Evolutionary conservation across 2,888 invertebrate species (phyloP), one percentile per base, ranked within the genome.

Genomic region (Gymnosoma rotundatum): DNA sequence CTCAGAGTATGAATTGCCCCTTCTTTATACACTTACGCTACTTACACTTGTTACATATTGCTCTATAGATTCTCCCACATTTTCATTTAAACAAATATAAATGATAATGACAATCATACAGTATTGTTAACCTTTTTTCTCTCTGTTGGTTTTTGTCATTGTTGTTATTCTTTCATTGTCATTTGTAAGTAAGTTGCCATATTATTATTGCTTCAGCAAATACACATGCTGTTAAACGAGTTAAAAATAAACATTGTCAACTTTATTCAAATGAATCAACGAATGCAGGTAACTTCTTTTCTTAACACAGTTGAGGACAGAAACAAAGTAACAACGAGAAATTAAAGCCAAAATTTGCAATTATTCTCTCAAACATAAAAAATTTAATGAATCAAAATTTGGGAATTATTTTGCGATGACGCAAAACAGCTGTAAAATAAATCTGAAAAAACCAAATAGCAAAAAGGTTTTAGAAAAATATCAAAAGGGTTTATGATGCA

Each of bases 181-280:
- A 54, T 54, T 48, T 45, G 20, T 20, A 32, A 32, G 48, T 10
- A 32, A 48, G n/a, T 64, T 48, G 64, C 16, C 45, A 48, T 48
- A 64, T 64, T 50, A 66, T n/a, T 66, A 50, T 50, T 66, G 64
- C 25, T 50, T 50, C 50, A 66, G 32, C 18, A 18, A 50, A 18
- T 50, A 66, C 32, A 50, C 18, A 50, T 18, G 6, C 32, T 32
- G 32, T 32, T n/a, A 32, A 64, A 64, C 48, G 48, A 64, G 45
- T 60, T 25, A 25, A 25, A 64, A 25, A 64, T 16, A 16, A 25
- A 64, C 3, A 48, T 64, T 64, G 48, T 32, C 64, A 64, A 52
- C 66, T 16, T 66, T 20, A 52, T 52, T 36, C 36, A 66, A 32
- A 66, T 50, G 14, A 50, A 50, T 45, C 45, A 21, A n/a, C 45